Evolutionary conservation across 1,140 invertebrate species (phyloP).

Genomic region (Myzus persicae): DNA sequence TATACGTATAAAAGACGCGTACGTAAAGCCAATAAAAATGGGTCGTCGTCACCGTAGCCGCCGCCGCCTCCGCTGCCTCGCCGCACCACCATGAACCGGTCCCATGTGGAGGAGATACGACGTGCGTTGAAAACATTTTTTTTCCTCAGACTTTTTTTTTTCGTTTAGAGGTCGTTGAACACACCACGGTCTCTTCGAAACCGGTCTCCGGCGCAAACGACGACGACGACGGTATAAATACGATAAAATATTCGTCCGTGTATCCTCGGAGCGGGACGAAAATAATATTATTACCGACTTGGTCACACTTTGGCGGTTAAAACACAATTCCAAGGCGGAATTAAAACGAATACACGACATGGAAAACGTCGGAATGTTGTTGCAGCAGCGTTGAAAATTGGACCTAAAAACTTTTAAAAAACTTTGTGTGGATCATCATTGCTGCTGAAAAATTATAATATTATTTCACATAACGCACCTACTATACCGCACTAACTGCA

Average conservation of each 20-base stretch:
- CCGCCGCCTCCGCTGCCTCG: background rate
- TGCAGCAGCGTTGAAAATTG: background rate
- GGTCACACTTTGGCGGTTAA: constrained; percentile 23
- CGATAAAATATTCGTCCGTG: constrained; percentile 28
- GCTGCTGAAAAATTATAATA: background rate
- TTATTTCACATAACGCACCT: background rate
- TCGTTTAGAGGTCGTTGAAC: constrained; percentile 56
- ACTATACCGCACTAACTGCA: background rate
- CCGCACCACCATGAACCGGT: constrained; percentile 50
- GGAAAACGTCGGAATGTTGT: background rate
- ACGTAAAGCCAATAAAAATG: constrained; percentile 57
- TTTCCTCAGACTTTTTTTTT: constrained; percentile 44
- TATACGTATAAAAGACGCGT: constrained; percentile 18
- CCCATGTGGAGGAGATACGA: constrained; percentile 38
- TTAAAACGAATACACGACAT: background rate
- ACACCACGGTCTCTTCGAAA: constrained; percentile 43
- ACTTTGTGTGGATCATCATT: background rate
- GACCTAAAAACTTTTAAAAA: constrained; percentile 5
- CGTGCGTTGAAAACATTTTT: constrained; percentile 52
- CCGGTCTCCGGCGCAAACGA: constrained; percentile 41
- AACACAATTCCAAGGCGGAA: background rate
- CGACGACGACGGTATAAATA: background rate
- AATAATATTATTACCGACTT: constrained; percentile 33
- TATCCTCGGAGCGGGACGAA: constrained; percentile 50
- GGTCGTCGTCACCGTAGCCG: constrained; percentile 28